Percentiles rank a stretch among this genome's conserved stretches.
These are phyloP conservation scores for Cebidichthys violaceus DNA, from an alignment of 2,113 vertebrate species.

Conservation along the genomic window DNA sequence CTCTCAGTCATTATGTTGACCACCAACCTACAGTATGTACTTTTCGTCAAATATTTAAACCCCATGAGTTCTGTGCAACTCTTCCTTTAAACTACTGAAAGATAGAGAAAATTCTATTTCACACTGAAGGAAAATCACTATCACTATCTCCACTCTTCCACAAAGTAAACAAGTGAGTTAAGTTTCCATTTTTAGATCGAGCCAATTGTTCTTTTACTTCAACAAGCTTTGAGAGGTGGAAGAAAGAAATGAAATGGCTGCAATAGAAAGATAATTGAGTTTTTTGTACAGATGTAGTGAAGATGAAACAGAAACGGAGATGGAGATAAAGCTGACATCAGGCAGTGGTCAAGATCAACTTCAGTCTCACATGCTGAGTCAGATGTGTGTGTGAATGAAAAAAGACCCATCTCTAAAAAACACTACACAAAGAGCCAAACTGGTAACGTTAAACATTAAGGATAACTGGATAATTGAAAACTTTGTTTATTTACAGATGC, in stretches of 20 bases:
- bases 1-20: constrained; percentile 1
- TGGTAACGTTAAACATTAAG: background rate
- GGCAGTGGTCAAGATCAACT: background rate
- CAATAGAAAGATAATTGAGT: background rate
- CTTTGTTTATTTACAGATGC: background rate
- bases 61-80: background rate
- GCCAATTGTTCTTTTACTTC: constrained; percentile 4
- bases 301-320: background rate
- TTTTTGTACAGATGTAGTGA: background rate
- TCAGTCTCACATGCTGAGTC: background rate
- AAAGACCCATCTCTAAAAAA: background rate
- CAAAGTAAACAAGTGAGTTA: background rate
- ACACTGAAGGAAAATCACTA: background rate
- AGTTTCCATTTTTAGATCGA: constrained; percentile 27
- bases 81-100: background rate
- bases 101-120: background rate
- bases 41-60: background rate
- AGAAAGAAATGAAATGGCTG: background rate
- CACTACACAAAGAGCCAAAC: background rate
- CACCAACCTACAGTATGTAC: background rate
- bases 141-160: background rate
- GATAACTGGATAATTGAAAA: background rate
- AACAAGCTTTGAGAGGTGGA: background rate
- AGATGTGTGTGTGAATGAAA: background rate
- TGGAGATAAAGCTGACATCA: background rate